phyloP scores from a whole-genome alignment of 1,140 invertebrate species.

The Drosophila watanabei region DNA sequence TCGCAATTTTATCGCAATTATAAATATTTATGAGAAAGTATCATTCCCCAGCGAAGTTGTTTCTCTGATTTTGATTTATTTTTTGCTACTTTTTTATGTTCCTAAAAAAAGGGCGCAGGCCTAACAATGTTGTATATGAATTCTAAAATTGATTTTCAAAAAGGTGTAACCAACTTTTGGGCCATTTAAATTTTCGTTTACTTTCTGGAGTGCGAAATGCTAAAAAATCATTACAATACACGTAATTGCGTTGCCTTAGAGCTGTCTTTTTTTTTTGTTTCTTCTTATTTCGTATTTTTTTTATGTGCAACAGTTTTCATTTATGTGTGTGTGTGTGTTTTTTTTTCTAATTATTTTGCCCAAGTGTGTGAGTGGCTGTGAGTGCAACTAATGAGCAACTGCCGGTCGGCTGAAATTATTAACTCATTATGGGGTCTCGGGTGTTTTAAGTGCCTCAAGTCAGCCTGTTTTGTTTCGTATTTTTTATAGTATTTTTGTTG shows the following conservation, averaged over 20 bases:
- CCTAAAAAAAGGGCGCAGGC: conserved; percentile 37
- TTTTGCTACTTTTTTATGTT: conserved; percentile 11
- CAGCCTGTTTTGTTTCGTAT: conserved; percentile 49
- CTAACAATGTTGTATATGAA: conserved; percentile 32
- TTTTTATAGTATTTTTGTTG: conserved; percentile 11
- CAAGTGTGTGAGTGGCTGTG: conserved; percentile 21
- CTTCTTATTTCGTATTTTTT: conserved; percentile 9
- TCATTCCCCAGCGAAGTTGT: conserved; percentile 10
- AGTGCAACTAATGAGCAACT: conserved; percentile 72
- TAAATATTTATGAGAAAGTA: conserved; percentile 68
- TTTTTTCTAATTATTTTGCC: conserved; percentile 46
- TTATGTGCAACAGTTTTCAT: conserved; percentile 54
- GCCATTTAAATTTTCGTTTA: conserved; percentile 31
- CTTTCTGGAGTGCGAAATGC: conserved; percentile 16
- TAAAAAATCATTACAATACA: conserved; percentile 61
- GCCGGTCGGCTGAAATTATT: conserved; percentile 59
- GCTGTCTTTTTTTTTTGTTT: conserved; percentile 1
- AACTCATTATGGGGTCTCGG: conserved; percentile 57
- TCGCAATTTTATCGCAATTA: conserved; percentile 55
- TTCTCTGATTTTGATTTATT: conserved; percentile 14
- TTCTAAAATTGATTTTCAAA: conserved; percentile 8
- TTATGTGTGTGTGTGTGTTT: conserved; percentile 12
- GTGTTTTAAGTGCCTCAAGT: conserved; percentile 57
- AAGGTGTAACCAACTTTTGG: neutral
- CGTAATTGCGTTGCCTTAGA: conserved; percentile 59